Conservation (phyloP, 2,797 vertebrate species). For the Prunella strophiata region DNA sequence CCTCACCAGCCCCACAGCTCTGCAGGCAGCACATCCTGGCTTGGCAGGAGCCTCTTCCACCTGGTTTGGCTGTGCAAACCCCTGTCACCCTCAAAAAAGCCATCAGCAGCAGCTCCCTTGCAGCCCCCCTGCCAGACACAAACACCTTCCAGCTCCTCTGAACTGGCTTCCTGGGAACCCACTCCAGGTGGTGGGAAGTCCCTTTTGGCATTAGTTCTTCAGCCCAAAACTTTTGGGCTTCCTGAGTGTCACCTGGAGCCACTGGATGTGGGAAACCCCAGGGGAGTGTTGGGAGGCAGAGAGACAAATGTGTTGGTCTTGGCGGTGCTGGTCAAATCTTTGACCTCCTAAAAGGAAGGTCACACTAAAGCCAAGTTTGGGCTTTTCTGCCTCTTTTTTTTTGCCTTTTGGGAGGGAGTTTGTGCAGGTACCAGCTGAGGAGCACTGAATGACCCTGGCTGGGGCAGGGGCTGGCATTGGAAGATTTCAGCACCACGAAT, state of each 20-base stretch:
- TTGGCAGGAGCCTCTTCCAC: conserved; percentile 16
- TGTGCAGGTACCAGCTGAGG: neutral
- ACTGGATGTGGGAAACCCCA: neutral
- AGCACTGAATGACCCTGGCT: neutral
- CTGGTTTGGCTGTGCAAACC: neutral
- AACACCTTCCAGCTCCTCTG: neutral
- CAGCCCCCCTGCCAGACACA: neutral
- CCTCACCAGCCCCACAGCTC: neutral
- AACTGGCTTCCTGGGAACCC: neutral
- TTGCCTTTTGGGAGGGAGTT: neutral
- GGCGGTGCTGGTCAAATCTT: neutral
- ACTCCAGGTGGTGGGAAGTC: neutral
- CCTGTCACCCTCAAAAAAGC: neutral
- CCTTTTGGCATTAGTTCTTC: neutral
- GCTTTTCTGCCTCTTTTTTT: neutral
- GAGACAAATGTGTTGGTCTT: rapidly evolving
- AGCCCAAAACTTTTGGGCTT: neutral
- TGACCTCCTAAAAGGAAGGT: neutral
- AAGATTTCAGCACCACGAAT: neutral
- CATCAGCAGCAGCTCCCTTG: neutral
- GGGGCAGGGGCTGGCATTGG: neutral
- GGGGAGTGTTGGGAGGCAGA: neutral
- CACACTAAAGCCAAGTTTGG: neutral
- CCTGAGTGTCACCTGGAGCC: neutral
- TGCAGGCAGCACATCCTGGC: rapidly evolving